phyloP scores from a whole-genome alignment of 1,140 invertebrate genomes.

The Zaprionus nigranus region DNA sequence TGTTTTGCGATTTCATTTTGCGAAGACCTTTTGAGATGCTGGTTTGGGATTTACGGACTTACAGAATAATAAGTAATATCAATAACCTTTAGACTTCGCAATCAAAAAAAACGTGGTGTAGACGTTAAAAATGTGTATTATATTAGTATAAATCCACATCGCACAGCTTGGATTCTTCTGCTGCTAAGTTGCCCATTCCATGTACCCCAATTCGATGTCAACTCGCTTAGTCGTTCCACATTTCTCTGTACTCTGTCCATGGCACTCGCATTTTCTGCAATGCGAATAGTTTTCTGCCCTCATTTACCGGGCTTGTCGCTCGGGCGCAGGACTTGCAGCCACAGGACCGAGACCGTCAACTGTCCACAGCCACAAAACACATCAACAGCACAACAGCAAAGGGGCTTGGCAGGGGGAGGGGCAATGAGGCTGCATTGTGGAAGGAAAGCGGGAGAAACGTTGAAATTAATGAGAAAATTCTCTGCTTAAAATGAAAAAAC shows the following conservation, averaged over 20 bases:
- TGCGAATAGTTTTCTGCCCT: conserved; percentile 41
- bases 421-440: neutral
- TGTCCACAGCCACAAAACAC: conserved; percentile 69
- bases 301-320: conserved; percentile 29
- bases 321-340: conserved; percentile 19
- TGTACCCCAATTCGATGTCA: conserved; percentile 2
- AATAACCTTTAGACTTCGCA: neutral
- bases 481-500: conserved; percentile 74
- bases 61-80: neutral
- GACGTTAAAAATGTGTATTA: neutral
- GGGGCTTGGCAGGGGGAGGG: neutral
- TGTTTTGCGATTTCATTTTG: too few relatives aligned
- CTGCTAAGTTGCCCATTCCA: neutral
- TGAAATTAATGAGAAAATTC: conserved; percentile 83
- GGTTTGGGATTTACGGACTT: too few relatives aligned
- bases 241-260: neutral
- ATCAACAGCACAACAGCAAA: conserved; percentile 51
- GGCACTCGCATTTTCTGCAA: conserved; percentile 35
- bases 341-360: conserved; percentile 39
- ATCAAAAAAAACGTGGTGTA: neutral
- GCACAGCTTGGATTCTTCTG: neutral
- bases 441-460: conserved; percentile 56
- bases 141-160: neutral
- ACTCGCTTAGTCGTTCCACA: neutral
- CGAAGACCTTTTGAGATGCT: too few relatives aligned